Percentiles rank a stretch among this genome's conserved stretches.
Evolutionary conservation across 2,113 vertebrate species (phyloP).

Genomic region (Numida meleagris): DNA sequence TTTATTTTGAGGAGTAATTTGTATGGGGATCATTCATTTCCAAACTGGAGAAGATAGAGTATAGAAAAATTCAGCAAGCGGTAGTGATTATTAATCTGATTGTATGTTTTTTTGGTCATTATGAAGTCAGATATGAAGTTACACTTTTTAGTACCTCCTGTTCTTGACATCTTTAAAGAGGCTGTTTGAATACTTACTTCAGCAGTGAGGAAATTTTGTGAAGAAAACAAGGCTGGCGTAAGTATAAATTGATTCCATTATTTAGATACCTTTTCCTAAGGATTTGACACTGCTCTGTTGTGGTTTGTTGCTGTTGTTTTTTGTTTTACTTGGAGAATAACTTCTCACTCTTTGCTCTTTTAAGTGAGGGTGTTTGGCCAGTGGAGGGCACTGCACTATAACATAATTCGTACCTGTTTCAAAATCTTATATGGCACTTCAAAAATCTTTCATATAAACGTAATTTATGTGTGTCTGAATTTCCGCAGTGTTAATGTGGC

Average conservation of each 20-base stretch:
- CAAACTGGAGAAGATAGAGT: neutral
- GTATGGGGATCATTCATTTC: neutral
- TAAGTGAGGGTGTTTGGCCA: neutral
- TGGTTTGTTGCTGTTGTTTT: neutral
- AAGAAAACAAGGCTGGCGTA: neutral
- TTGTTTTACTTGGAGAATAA: neutral
- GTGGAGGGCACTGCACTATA: slow-evolving; percentile 62
- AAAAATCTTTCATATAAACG: neutral
- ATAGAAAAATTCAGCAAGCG: neutral
- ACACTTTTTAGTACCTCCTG: neutral
- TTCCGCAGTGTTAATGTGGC: neutral
- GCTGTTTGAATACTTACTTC: neutral
- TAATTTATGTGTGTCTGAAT: slow-evolving; percentile 22
- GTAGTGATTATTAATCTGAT: neutral
- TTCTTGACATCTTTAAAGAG: neutral
- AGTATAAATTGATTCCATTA: neutral
- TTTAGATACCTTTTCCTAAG: neutral
- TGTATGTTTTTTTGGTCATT: neutral
- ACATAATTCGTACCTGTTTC: neutral
- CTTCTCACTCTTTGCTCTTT: neutral
- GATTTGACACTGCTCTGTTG: neutral
- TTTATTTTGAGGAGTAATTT: neutral
- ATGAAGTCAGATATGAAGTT: neutral
- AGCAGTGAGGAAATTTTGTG: neutral
- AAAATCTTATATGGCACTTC: neutral